A percentile compares a stretch with the other conserved stretches of the same genome.
phyloP scores from a whole-genome alignment of 2,113 vertebrate genomes.

The Istiophorus platypterus region DNA sequence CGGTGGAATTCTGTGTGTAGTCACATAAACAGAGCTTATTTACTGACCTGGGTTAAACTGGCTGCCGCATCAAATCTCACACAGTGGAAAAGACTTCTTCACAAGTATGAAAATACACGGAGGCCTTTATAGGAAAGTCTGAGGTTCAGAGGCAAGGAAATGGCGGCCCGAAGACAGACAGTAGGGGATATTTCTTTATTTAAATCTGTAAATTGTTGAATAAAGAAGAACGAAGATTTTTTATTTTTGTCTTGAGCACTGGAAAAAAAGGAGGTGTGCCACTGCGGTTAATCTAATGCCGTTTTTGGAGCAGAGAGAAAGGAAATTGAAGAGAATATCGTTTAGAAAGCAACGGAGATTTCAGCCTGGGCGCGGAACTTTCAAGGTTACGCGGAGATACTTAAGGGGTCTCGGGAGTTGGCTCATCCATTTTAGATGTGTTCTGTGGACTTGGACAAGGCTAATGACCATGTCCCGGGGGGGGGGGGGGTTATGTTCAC shows the following conservation, averaged over 20 bases:
- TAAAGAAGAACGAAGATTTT: background rate
- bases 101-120: background rate
- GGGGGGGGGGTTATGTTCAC: too few species aligned
- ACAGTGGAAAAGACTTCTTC: background rate
- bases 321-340: too few species aligned
- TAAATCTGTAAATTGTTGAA: background rate
- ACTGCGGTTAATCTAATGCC: too few species aligned
- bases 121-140: background rate
- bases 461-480: too few species aligned
- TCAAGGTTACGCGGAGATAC: too few species aligned
- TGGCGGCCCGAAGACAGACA: background rate
- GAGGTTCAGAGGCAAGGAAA: background rate
- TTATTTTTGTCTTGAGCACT: background rate
- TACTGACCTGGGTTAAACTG: background rate
- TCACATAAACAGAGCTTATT: background rate
- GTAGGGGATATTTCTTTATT: background rate
- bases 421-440: too few species aligned
- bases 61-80: background rate
- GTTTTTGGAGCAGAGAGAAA: too few species aligned
- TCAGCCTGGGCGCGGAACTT: too few species aligned
- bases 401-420: too few species aligned
- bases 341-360: too few species aligned
- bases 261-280: too few species aligned
- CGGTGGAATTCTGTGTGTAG: background rate
- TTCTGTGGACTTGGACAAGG: too few species aligned